Evolutionary conservation across 2,113 vertebrate genomes (phyloP).

Genomic region (Odocoileus hemionus): DNA sequence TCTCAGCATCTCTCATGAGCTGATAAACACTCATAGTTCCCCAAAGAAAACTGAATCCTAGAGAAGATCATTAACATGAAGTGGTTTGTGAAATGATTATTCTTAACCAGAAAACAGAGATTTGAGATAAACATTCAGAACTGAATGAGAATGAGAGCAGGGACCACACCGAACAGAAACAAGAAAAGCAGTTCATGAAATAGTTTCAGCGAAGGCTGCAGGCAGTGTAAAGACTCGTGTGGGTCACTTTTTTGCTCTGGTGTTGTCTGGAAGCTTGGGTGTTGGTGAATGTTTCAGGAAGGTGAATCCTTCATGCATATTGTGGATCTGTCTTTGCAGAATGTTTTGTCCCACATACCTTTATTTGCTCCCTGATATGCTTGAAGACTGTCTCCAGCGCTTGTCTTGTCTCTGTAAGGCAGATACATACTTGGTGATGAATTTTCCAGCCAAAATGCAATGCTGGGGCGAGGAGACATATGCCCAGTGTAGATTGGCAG

Average conservation of each 20-base stretch:
- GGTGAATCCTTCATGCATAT: not conserved
- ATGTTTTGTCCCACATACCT: not conserved
- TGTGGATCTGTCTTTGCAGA: not conserved
- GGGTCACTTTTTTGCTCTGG: not conserved
- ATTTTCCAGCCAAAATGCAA: slow-evolving; percentile 10
- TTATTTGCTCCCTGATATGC: not conserved
- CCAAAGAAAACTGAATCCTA: not conserved
- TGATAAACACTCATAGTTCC: not conserved
- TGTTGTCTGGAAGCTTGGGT: not conserved
- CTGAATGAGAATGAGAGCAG: not conserved
- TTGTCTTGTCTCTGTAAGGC: slow-evolving; percentile 22
- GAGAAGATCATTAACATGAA: not conserved
- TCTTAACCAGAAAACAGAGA: not conserved
- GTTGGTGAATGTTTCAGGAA: not conserved
- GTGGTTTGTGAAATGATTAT: not conserved
- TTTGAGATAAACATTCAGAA: not conserved
- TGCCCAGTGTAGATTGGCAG: slow-evolving; percentile 16
- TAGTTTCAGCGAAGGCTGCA: not conserved
- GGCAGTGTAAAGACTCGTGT: fast-evolving
- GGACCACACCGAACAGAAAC: not conserved
- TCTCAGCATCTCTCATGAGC: not conserved
- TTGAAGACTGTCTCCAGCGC: not conserved
- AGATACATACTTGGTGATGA: not conserved
- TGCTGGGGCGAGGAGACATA: slow-evolving; percentile 23
- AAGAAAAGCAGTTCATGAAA: not conserved